Evolutionary conservation across 30 jellyfish, hydroid and myxozoan genomes (phyloP).

Genomic region (Mastigias papua): DNA sequence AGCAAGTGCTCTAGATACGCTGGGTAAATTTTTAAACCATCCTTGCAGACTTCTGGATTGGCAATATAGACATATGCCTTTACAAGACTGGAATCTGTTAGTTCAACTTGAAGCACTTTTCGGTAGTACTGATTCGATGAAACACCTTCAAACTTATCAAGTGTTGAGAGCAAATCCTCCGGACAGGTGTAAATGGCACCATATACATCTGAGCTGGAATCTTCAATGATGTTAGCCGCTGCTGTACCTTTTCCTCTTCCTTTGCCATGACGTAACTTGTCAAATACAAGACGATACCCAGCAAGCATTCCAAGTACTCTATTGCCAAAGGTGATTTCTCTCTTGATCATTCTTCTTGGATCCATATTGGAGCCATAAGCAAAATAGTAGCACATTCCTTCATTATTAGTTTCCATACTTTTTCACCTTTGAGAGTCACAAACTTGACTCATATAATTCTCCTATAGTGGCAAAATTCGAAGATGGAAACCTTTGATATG

Average conservation of each 20-base stretch:
- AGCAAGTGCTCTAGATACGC: slow-evolving; percentile 76
- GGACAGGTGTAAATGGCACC: slow-evolving; percentile 83
- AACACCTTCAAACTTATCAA: slow-evolving; percentile 91
- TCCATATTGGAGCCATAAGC: slow-evolving; percentile 95
- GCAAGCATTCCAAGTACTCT: slow-evolving; percentile 67
- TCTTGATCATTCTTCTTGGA: slow-evolving; percentile 71
- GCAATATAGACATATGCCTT: slow-evolving; percentile 79
- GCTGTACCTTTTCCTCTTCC: slow-evolving; percentile 88
- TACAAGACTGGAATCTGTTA: slow-evolving; percentile 14
- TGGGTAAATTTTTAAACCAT: slow-evolving; percentile 31
- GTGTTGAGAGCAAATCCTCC: slow-evolving; percentile 14
- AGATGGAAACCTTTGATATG: too few species aligned
- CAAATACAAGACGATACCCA: slow-evolving; percentile 58
- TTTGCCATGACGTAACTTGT: slow-evolving; percentile 38
- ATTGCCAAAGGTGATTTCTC: slow-evolving; percentile 45
- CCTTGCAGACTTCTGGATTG: slow-evolving; percentile 10
- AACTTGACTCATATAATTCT: neutral
- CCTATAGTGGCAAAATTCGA: too few species aligned
- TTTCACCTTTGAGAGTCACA: neutral
- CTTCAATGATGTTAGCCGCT: slow-evolving; percentile 79
- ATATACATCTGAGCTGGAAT: slow-evolving; percentile 44
- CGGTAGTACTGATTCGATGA: slow-evolving; percentile 51
- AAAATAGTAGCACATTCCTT: slow-evolving; percentile 42
- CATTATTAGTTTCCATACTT: neutral
- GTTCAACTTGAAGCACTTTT: slow-evolving; percentile 22